Evolutionary conservation across 2,888 invertebrate species (phyloP).

Genomic region (Sussaba pulchella): DNA sequence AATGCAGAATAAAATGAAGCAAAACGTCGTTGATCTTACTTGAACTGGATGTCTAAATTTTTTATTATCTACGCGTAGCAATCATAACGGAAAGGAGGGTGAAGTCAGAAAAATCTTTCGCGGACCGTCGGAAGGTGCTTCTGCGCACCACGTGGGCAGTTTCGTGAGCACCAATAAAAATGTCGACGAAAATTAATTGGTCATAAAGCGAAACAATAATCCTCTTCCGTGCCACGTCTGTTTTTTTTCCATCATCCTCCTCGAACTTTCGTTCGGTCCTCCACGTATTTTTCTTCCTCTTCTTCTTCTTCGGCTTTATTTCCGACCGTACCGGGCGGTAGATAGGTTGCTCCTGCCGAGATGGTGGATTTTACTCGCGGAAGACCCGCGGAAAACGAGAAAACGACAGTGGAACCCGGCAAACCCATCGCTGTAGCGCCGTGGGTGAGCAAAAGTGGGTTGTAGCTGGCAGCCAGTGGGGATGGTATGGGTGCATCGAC

Average conservation of each 20-base stretch:
- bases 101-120: constrained; percentile 5
- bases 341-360: constrained; percentile 4
- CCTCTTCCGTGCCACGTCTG: constrained; percentile 32
- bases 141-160: neutral
- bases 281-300: neutral
- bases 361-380: constrained; percentile 23
- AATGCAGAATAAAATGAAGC: neutral
- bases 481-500: constrained; percentile 34
- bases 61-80: constrained; percentile 16
- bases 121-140: neutral
- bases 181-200: constrained; percentile 78
- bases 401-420: constrained; percentile 39
- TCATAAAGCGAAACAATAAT: constrained; percentile 77
- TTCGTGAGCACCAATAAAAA: constrained; percentile 24
- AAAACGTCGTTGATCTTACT: neutral
- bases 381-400: constrained; percentile 26
- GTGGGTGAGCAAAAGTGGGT: neutral
- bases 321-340: constrained; percentile 1
- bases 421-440: constrained; percentile 23
- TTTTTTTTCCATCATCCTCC: constrained; percentile 26
- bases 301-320: constrained; percentile 14
- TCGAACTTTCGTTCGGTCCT: constrained; percentile 16
- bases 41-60: neutral
- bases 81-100: neutral
- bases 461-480: neutral